These are phyloP conservation scores for Pseudorhombus dupliciocellatus DNA, from an alignment of 2,113 vertebrate genomes.

Conservation along the genomic window DNA sequence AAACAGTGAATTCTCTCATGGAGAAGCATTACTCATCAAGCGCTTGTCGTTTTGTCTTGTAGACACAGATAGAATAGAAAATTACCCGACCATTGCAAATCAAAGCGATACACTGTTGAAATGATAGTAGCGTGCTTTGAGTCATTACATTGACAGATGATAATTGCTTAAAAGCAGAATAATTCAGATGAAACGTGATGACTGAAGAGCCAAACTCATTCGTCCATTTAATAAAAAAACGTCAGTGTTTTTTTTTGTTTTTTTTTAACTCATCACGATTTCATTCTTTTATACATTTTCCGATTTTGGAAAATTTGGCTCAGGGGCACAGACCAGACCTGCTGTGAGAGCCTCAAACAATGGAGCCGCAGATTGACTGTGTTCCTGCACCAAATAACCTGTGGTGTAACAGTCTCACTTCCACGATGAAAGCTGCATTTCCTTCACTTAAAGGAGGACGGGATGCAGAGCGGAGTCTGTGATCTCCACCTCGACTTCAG, in stretches of 20 bases:
- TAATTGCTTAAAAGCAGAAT: not conserved
- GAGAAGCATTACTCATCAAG: too few species aligned
- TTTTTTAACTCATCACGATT: not conserved
- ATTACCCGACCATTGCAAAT: not conserved
- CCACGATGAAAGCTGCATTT: slow-evolving; percentile 7
- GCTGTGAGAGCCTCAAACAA: not conserved
- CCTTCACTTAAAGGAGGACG: slow-evolving; percentile 6
- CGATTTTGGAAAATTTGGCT: not conserved
- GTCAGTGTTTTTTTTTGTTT: too few species aligned
- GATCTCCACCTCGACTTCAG: not conserved
- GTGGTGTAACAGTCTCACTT: not conserved
- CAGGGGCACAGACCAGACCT: not conserved
- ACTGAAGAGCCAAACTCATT: not conserved
- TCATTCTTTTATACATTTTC: not conserved
- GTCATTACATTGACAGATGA: not conserved
- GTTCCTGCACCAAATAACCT: not conserved
- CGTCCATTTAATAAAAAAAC: too few species aligned
- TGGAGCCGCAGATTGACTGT: slow-evolving; percentile 2
- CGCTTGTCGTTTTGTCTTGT: too few species aligned
- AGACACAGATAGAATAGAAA: too few species aligned
- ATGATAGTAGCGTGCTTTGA: not conserved
- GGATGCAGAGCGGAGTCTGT: slow-evolving; percentile 1
- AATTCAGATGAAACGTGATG: not conserved
- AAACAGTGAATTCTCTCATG: not conserved
- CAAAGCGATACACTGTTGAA: not conserved